A percentile compares a stretch with the other conserved stretches of the same genome.
These are phyloP conservation scores for Misgurnus anguillicaudatus DNA, from an alignment of 2,113 vertebrate species.

Conservation along the genomic window DNA sequence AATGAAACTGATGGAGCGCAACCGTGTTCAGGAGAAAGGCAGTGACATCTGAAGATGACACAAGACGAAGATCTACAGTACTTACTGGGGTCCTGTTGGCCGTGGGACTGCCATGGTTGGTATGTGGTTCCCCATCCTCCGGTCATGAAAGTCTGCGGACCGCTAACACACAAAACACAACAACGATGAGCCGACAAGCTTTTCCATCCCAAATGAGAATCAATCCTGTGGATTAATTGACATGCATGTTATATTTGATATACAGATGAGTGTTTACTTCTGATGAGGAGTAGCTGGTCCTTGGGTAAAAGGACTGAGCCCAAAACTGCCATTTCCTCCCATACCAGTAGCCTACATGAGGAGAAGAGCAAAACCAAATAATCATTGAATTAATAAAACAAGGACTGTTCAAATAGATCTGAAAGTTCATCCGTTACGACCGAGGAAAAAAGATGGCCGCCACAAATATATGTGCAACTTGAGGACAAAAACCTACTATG, in stretches of 20 bases:
- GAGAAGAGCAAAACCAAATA: neutral
- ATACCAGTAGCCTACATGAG: constrained; percentile 83
- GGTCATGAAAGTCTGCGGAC: constrained; percentile 91
- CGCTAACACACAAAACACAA: constrained; percentile 69
- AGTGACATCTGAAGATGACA: neutral
- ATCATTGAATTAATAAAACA: neutral
- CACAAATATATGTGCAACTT: no score
- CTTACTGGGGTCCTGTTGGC: constrained; percentile 93
- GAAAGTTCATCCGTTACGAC: no score
- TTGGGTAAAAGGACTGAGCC: constrained; percentile 91
- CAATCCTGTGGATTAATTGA: no score
- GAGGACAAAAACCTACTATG: no score
- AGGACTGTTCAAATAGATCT: neutral
- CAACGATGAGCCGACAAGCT: neutral
- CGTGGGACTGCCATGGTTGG: constrained; percentile 95
- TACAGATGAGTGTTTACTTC: constrained; percentile 79
- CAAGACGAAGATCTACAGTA: constrained; percentile 31
- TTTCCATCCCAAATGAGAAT: neutral
- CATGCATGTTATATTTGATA: no score
- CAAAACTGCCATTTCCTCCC: constrained; percentile 85
- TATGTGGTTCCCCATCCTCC: constrained; percentile 95
- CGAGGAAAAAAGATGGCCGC: no score
- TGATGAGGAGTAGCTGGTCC: constrained; percentile 89
- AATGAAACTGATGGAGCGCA: constrained; percentile 58
- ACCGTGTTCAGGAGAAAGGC: constrained; percentile 36